Conservation (phyloP, 2,113 vertebrate species). For the Carollia perspicillata region DNA sequence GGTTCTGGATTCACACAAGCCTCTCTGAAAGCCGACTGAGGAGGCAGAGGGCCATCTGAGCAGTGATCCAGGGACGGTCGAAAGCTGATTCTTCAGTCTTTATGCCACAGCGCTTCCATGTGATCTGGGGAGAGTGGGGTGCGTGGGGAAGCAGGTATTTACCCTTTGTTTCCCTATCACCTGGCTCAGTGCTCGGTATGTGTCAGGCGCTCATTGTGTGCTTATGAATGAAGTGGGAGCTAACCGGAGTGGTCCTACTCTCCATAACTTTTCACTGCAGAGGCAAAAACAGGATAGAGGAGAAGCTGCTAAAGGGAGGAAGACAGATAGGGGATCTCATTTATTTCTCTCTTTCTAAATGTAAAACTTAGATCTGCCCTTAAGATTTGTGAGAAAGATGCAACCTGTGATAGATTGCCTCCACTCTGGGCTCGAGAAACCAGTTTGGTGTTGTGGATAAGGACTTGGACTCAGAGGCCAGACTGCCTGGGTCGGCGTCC, state of each 20-base stretch:
- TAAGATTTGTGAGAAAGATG: neutral
- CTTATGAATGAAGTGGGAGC: neutral
- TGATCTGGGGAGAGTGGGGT: neutral
- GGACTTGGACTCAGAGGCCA: neutral
- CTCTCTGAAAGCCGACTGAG: neutral
- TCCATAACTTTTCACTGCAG: neutral
- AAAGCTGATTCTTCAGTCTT: neutral
- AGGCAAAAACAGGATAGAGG: neutral
- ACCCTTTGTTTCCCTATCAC: neutral
- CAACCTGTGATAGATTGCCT: neutral
- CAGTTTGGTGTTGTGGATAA: neutral
- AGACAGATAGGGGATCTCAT: neutral
- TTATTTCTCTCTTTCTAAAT: neutral
- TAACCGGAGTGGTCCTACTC: neutral
- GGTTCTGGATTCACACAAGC: neutral
- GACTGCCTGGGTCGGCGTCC: neutral
- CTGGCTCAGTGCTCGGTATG: neutral
- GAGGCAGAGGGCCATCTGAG: too few species aligned
- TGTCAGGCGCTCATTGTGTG: accelerated
- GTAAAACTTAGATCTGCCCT: neutral
- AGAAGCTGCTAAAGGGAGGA: neutral
- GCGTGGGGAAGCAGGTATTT: neutral
- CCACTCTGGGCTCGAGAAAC: neutral
- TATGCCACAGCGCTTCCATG: neutral
- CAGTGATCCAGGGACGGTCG: accelerated